These are phyloP conservation scores for Hymenopus coronatus DNA, from an alignment of 2,888 invertebrate genomes.

Conservation along the genomic window DNA sequence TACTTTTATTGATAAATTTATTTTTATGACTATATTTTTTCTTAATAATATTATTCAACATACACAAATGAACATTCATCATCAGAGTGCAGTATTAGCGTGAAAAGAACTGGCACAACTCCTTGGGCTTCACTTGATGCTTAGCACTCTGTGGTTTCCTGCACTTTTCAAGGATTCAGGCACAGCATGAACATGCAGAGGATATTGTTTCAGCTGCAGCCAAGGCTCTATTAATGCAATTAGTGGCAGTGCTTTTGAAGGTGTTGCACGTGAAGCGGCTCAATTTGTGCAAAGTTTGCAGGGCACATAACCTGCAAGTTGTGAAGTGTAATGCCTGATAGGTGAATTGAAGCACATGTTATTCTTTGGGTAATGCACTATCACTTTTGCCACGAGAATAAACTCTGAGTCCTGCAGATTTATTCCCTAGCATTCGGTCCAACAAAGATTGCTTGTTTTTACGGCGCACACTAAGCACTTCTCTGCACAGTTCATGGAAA, in stretches of 20 bases:
- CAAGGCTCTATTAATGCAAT: background rate
- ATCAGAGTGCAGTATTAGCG: background rate
- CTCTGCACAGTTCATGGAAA: slow-evolving; percentile 80
- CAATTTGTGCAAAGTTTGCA: background rate
- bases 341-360: background rate
- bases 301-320: background rate
- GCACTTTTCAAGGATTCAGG: background rate
- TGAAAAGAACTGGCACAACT: background rate
- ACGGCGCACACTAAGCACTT: slow-evolving; percentile 73
- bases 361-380: slow-evolving; percentile 79
- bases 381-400: slow-evolving; percentile 87
- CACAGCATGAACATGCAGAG: background rate
- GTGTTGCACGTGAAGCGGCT: background rate
- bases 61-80: background rate
- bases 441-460: slow-evolving; percentile 79
- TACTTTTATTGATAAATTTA: too few relatives aligned
- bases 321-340: background rate
- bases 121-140: background rate
- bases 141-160: background rate
- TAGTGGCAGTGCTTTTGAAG: background rate
- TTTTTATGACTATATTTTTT: too few relatives aligned
- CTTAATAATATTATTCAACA: too few relatives aligned
- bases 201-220: background rate
- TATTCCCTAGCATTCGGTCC: slow-evolving; percentile 79
- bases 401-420: slow-evolving; percentile 62